These are phyloP conservation scores for Enteromius viviparus DNA, from an alignment of 2,797 vertebrate genomes.

Conservation along the genomic window DNA sequence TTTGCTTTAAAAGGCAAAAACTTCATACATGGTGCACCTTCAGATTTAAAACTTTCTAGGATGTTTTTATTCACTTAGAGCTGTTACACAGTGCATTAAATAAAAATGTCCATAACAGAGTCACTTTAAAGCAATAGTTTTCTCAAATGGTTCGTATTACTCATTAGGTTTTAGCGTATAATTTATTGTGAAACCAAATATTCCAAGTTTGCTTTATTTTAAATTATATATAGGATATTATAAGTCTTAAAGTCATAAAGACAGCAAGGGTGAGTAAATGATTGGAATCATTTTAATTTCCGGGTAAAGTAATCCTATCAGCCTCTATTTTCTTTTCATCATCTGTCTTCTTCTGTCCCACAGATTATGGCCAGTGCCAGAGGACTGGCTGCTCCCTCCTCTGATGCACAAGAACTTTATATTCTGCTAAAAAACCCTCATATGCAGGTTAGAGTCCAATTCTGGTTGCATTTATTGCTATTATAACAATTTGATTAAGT, in stretches of 20 bases:
- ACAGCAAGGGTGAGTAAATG: not conserved
- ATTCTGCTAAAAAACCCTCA: constrained; percentile 81
- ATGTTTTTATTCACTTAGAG: too few relatives aligned
- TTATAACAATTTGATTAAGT: not conserved
- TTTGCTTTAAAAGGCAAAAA: not conserved
- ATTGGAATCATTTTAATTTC: not conserved
- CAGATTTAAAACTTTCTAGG: too few relatives aligned
- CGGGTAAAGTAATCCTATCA: constrained; percentile 12
- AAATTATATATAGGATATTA: not conserved
- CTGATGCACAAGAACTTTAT: constrained; percentile 82
- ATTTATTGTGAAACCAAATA: not conserved
- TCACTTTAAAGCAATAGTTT: not conserved
- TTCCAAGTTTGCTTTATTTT: not conserved
- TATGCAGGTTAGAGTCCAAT: constrained; percentile 79
- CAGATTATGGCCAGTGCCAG: constrained; percentile 78
- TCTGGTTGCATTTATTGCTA: not conserved
- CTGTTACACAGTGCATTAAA: too few relatives aligned
- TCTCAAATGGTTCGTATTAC: not conserved
- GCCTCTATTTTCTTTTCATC: not conserved
- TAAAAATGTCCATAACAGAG: too few relatives aligned
- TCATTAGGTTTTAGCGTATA: not conserved
- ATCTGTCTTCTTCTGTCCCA: not conserved
- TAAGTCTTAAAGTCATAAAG: not conserved
- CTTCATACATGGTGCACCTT: too few relatives aligned
- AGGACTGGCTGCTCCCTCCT: constrained; percentile 68